Conservation (phyloP, 2,113 vertebrate species). For the Acrocephalus arundinaceus region DNA sequence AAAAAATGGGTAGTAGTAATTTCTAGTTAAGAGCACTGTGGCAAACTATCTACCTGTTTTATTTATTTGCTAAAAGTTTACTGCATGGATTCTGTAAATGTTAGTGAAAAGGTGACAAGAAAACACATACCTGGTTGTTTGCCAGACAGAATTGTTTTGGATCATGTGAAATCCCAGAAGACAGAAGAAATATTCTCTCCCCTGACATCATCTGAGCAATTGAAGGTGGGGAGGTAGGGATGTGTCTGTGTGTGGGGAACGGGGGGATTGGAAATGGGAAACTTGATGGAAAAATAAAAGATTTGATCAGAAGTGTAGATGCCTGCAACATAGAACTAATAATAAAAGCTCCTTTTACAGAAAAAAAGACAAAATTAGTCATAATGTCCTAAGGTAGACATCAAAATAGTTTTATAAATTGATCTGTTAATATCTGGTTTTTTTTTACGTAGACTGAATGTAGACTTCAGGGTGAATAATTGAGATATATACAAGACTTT, state of each 20-base stretch:
- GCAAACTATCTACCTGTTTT: background rate
- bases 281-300: background rate
- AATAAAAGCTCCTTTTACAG: background rate
- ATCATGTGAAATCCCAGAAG: background rate
- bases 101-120: background rate
- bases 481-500: background rate
- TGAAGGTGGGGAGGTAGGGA: fast-evolving
- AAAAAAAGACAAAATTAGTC: background rate
- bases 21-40: background rate
- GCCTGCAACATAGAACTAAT: background rate
- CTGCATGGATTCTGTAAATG: background rate
- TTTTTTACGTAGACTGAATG: background rate
- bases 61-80: background rate
- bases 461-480: background rate
- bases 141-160: background rate
- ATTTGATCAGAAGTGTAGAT: background rate
- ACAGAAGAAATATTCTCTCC: background rate
- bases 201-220: fast-evolving
- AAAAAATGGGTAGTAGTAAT: background rate
- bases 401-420: background rate
- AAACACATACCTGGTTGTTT: background rate
- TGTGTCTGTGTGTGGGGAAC: background rate
- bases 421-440: background rate
- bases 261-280: background rate
- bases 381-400: background rate